Evolutionary conservation across 2,888 invertebrate species (phyloP).

Genomic region (Eupsilia transversa): DNA sequence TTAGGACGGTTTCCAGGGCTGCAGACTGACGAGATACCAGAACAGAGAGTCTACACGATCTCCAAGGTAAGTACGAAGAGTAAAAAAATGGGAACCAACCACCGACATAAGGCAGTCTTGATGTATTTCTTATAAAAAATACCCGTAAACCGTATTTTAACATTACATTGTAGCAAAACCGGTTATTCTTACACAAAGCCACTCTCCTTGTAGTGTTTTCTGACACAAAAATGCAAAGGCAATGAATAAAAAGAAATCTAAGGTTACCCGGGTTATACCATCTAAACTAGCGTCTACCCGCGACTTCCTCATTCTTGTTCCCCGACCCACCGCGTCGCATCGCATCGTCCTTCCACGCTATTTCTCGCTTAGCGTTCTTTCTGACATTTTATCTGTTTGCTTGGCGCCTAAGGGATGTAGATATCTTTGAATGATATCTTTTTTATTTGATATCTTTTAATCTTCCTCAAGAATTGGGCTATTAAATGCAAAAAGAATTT

Average conservation of each 20-base stretch:
- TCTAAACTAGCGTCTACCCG: constrained; percentile 3
- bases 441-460: too few species aligned
- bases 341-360: background rate
- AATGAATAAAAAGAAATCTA: constrained; percentile 23
- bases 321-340: background rate
- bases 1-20: background rate
- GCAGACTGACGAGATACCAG: background rate
- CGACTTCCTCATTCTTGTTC: background rate
- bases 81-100: background rate
- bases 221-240: constrained; percentile 5
- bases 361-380: background rate
- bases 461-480: background rate
- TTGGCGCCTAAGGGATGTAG: background rate
- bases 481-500: background rate
- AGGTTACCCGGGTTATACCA: constrained; percentile 44
- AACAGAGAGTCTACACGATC: background rate
- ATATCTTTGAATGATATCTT: too few species aligned
- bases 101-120: background rate
- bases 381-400: background rate
- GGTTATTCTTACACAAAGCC: background rate
- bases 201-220: background rate
- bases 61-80: background rate
- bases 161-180: background rate
- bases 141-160: background rate
- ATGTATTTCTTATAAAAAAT: background rate